Conservation (phyloP, 2,888 invertebrate species). For the Bombylius major region DNA sequence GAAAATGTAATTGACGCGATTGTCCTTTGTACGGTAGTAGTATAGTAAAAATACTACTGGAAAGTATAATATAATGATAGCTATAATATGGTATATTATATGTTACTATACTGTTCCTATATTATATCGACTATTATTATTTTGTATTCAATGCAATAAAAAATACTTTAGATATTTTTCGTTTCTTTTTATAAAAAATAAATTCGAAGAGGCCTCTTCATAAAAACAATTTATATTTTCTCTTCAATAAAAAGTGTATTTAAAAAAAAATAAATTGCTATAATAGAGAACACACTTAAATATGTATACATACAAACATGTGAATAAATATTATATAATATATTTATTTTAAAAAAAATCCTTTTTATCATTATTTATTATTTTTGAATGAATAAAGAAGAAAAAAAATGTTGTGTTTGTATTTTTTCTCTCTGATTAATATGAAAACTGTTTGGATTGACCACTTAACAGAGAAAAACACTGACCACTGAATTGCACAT, state of each 20-base stretch:
- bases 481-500: conserved; percentile 18
- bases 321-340: neutral
- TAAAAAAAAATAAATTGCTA: conserved; percentile 1
- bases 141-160: too few species aligned
- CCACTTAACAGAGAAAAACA: conserved; percentile 21
- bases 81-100: too few species aligned
- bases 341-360: conserved; percentile 7
- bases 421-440: conserved; percentile 3
- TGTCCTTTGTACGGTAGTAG: too few species aligned
- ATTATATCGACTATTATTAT: too few species aligned
- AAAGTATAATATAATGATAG: too few species aligned
- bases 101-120: too few species aligned
- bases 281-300: neutral
- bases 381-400: neutral
- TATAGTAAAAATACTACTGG: too few species aligned
- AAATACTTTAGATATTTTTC: neutral
- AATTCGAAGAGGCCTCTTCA: conserved; percentile 5
- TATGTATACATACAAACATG: neutral
- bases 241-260: neutral
- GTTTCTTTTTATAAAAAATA: conserved; percentile 6
- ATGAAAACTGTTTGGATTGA: conserved; percentile 23
- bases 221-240: conserved; percentile 12
- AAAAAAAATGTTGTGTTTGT: neutral
- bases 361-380: conserved; percentile 8
- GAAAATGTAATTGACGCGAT: too few species aligned